Percentiles rank a stretch among this genome's conserved stretches.
Conservation (phyloP, 35 echinoderm and acorn worm genomes). For the Patiria miniata region DNA sequence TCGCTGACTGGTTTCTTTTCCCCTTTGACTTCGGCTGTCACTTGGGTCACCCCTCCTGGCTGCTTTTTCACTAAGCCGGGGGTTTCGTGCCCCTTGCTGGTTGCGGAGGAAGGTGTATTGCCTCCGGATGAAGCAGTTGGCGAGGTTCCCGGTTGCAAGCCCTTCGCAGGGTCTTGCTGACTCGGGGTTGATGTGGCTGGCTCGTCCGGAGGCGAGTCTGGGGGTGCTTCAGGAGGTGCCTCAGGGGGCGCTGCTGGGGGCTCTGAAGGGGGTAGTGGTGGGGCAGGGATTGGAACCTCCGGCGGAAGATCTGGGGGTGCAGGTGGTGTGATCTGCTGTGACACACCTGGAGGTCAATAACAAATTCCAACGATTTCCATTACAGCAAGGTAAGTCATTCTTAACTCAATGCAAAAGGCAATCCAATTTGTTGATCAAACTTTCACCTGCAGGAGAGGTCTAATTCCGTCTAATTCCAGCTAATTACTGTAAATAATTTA, state of each 20-base stretch:
- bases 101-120: background rate
- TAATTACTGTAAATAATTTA: too few relatives aligned
- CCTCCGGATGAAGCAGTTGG: background rate
- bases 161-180: background rate
- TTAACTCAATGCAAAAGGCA: too few relatives aligned
- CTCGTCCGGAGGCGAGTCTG: constrained; percentile 46
- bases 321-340: constrained; percentile 33
- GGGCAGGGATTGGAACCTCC: constrained; percentile 67
- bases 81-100: background rate
- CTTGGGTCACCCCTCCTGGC: background rate
- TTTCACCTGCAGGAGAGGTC: too few relatives aligned
- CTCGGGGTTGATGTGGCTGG: background rate
- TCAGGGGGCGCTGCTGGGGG: constrained; percentile 18
- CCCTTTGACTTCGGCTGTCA: background rate
- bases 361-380: too few relatives aligned
- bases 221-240: constrained; percentile 28
- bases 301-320: constrained; percentile 64
- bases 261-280: constrained; percentile 63
- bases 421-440: too few relatives aligned
- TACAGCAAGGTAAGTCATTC: too few relatives aligned
- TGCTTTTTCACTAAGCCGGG: background rate
- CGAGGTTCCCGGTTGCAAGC: background rate
- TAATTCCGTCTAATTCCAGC: too few relatives aligned
- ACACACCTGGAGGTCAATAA: background rate
- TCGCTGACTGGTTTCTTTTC: background rate